A percentile compares a stretch with the other conserved stretches of the same genome.
phyloP scores from a whole-genome alignment of 1,140 invertebrate genomes.

The Cotesia glomerata region DNA sequence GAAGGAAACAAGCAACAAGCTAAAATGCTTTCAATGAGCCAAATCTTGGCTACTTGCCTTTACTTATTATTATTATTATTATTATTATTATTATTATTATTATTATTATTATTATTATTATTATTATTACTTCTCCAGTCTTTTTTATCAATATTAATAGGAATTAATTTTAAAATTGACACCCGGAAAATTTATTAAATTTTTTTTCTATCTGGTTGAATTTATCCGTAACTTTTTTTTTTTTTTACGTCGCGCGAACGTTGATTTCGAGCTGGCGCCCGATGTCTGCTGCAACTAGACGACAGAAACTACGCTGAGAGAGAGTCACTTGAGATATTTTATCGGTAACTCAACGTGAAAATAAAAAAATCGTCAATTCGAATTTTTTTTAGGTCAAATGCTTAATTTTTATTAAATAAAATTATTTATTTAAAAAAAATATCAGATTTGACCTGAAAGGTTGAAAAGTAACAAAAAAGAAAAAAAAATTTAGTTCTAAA shows the following conservation, averaged over 20 bases:
- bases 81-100: neutral
- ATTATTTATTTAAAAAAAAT: too few relatives aligned
- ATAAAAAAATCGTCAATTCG: neutral
- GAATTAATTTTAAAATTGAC: neutral
- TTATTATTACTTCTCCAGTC: neutral
- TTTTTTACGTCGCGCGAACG: slow-evolving; percentile 17
- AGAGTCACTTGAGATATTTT: slow-evolving; percentile 27
- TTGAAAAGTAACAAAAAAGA: too few relatives aligned
- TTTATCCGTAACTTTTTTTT: slow-evolving; percentile 1
- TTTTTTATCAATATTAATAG: neutral
- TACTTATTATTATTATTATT: neutral
- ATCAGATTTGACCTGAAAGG: too few relatives aligned
- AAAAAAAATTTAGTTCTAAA: too few relatives aligned
- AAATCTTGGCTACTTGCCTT: slow-evolving; percentile 35
- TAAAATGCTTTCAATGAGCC: slow-evolving; percentile 44
- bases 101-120: neutral
- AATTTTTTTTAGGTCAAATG: slow-evolving; percentile 23
- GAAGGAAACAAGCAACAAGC: slow-evolving; percentile 51
- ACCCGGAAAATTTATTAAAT: neutral
- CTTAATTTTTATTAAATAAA: neutral
- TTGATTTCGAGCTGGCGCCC: slow-evolving; percentile 30
- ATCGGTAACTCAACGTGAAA: slow-evolving; percentile 23
- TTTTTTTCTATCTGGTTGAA: neutral
- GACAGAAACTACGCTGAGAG: slow-evolving; percentile 7
- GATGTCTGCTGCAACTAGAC: slow-evolving; percentile 23